Evolutionary conservation across 2,113 vertebrate species (phyloP), one percentile per base, ranked within the genome.

Genomic region (Podocnemis expansa): DNA sequence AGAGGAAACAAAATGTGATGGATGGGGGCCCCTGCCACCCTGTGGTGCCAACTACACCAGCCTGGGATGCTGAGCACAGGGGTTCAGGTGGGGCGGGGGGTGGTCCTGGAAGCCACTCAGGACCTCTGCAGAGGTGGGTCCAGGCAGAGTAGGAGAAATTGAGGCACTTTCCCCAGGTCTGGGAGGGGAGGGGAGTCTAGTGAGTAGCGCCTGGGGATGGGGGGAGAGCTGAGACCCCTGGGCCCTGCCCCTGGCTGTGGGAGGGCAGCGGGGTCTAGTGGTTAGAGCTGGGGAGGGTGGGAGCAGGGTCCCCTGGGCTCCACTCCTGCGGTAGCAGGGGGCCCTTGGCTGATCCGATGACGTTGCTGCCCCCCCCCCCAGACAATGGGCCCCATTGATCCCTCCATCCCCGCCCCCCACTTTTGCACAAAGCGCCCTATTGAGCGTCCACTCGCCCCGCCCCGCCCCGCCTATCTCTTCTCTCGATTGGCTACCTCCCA

Each of bases 371-470:
- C 10, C 76, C 84, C 79, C 63, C 58, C 84, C 89, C 84, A 82
- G 84, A 91, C 90, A 91, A 91, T 91, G 60, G 90, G 27, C 84
- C 84, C 34, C 90, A 87, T 91, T 91, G 84, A 91, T 91, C 54
- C 89, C 49, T 24, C 49, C n/a, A n/a, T 38, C 7, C 34, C 25
- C 56, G 43, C 19, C 21, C 38, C 70, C 10, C 70, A 25, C 49
- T 45, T 55, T 43, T 47, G 24, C 90, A 91, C 84, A 91, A 91
- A 82, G 89, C 51, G n/a, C 16, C 70, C 55, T 84, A 91, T 82
- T 91, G 84, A 91, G 21, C 21, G 34, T 63, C 67, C 80, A 58
- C 19, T n/a, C 81, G 54, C 25, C 47, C 84, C 84, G 13, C 25
- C 60, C 16, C 38, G 8, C 16, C 45, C 21, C 6, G 17, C 43